Conservation (phyloP, 2,113 vertebrate genomes). For the Zootoca vivipara region DNA sequence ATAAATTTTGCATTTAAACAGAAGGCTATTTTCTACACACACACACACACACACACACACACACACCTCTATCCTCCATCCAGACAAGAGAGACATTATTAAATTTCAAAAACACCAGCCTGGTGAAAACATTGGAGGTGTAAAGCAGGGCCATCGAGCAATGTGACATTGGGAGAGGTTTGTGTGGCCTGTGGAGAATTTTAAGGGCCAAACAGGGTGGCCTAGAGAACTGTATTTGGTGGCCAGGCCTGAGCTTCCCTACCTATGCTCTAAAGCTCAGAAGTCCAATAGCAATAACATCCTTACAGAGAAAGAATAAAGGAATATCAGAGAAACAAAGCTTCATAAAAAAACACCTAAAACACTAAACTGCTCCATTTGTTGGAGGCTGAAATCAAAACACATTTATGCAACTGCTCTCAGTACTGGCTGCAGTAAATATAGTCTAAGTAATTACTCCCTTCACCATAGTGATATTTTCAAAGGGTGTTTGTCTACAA, state of each 20-base stretch:
- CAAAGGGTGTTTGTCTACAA: not conserved
- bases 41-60: too few species aligned
- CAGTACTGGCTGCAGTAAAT: not conserved
- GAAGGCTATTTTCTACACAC: too few species aligned
- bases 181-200: too few species aligned
- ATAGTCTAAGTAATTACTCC: not conserved
- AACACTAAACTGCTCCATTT: not conserved
- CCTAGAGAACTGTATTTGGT: too few species aligned
- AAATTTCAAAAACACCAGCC: too few species aligned
- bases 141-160: too few species aligned
- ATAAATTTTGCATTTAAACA: too few species aligned
- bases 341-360: not conserved
- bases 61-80: not conserved
- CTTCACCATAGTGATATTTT: not conserved
- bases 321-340: not conserved
- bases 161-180: too few species aligned
- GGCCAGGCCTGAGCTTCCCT: too few species aligned
- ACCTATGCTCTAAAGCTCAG: not conserved
- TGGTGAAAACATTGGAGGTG: too few species aligned
- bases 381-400: not conserved
- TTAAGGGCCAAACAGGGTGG: too few species aligned
- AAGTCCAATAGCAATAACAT: not conserved
- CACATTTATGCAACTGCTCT: conserved; percentile 13
- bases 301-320: not conserved
- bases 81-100: not conserved